Base-by-base conservation (phyloP, 2,888 invertebrate species). In the Drosophila cognata region DNA sequence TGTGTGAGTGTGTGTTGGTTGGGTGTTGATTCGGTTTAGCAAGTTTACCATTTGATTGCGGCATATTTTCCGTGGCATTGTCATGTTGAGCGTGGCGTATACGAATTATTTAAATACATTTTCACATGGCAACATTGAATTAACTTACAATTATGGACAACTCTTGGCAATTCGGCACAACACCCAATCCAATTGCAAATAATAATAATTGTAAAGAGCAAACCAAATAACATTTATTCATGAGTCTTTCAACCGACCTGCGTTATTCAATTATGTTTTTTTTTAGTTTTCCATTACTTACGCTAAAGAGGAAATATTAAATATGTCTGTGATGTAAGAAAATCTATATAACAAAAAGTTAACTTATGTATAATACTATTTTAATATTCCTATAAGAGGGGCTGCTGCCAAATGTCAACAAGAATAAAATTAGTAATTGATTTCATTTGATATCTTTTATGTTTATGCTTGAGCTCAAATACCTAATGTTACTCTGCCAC, bases 31-130 rank as follows among this genome's bases (percentile, higher is more conserved):
- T 5, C 21, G 36, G 63, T 31, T 43, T 64, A 38, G 46, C 55
- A 29, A 10, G 48, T 29, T 56, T 56, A 31, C 25, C 64, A 35
- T 53, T 69, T 74, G 18, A 66, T 51, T 79, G 43, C 16, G 66
- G 71, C 69, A 71, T 70, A 70, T 51, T 65, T 71, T 66, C n/a
- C 38, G 62, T 41, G 35, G 13, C 52, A 50, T 66, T 67, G 64
- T 53, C 53, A 28, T 46, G 41, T 16, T 35, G 25, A 52, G 11
- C 38, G 59, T 31, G 63, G 48, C 64, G 71, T 60, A 82, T 73
- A 67, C 68, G 35, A 57, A 79, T 71, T 71, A 58, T 77, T 74
- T 18, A 41, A 31, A 70, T 62, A 60, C 56, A 51, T 50, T 51
- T 55, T 25, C 29, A 43, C 21, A 59, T 36, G 57, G 51, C 10